These are phyloP conservation scores for Dermatemys mawii DNA, from an alignment of 2,113 vertebrate species.

Conservation along the genomic window DNA sequence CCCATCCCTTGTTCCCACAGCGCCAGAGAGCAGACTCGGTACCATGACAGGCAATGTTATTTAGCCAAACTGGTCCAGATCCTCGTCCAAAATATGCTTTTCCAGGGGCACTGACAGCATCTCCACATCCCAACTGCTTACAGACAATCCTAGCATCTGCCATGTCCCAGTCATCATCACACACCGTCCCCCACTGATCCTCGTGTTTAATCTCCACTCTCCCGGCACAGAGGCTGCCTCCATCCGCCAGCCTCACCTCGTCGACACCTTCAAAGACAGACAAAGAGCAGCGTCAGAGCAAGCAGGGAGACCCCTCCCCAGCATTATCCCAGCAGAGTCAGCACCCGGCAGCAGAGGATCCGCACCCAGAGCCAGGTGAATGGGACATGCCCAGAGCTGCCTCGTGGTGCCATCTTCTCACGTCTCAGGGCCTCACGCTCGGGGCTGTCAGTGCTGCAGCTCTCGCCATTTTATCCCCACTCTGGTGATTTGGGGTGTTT, in stretches of 20 bases:
- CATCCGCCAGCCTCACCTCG: conserved; percentile 65
- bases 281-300: background rate
- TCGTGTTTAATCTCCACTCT: conserved; percentile 77
- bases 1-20: conserved; percentile 38
- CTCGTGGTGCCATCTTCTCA: no score
- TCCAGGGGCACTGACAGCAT: conserved; percentile 52
- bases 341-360: no score
- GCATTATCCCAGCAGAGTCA: background rate
- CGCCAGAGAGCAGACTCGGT: conserved; percentile 52
- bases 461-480: background rate
- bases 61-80: conserved; percentile 56
- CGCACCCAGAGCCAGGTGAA: no score
- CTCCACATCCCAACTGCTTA: conserved; percentile 55
- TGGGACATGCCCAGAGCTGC: no score
- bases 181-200: no score
- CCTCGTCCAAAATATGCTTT: conserved; percentile 50
- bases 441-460: background rate
- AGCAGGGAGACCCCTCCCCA: background rate
- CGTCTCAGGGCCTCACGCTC: no score
- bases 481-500: background rate
- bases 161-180: no score
- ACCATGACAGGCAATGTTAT: conserved; percentile 31
- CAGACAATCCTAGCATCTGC: no score
- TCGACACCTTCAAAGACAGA: conserved; percentile 47
- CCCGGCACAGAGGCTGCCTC: conserved; percentile 60